Conservation (phyloP, 2,888 invertebrate genomes). For the Ischnus inquisitorius region DNA sequence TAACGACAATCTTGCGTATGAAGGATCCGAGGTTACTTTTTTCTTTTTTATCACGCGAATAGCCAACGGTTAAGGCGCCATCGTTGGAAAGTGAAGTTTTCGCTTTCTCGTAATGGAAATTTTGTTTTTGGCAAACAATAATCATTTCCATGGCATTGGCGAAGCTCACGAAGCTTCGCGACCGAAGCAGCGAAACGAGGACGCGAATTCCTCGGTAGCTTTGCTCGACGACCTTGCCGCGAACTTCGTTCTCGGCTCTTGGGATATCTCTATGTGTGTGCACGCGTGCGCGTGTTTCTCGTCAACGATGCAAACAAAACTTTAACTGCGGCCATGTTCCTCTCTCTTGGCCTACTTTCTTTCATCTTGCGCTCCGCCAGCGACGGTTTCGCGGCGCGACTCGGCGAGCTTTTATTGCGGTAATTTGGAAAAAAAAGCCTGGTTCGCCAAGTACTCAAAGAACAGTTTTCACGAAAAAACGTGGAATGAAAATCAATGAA, state of each 20-base stretch:
- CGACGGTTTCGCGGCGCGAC: background rate
- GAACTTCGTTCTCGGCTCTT: slow-evolving; percentile 41
- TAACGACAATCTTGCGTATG: background rate
- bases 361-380: slow-evolving; percentile 36
- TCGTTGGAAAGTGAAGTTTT: too few relatives aligned
- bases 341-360: slow-evolving; percentile 52
- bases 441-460: slow-evolving; percentile 8
- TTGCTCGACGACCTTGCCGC: slow-evolving; percentile 42
- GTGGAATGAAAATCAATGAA: too few relatives aligned
- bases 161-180: too few relatives aligned
- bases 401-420: slow-evolving; percentile 56
- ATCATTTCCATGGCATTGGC: too few relatives aligned
- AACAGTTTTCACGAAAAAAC: too few relatives aligned
- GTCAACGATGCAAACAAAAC: slow-evolving; percentile 54
- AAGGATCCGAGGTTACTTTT: background rate
- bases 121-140: too few relatives aligned
- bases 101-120: too few relatives aligned
- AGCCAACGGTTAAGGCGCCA: too few relatives aligned
- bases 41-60: background rate
- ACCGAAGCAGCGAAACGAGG: slow-evolving; percentile 3
- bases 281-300: background rate
- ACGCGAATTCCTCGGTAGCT: slow-evolving; percentile 8
- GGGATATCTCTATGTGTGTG: too few relatives aligned
- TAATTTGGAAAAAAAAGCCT: slow-evolving; percentile 23
- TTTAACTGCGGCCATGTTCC: slow-evolving; percentile 37